These are phyloP conservation scores for Harpagifer antarcticus DNA, from an alignment of 2,797 vertebrate species.

Conservation along the genomic window DNA sequence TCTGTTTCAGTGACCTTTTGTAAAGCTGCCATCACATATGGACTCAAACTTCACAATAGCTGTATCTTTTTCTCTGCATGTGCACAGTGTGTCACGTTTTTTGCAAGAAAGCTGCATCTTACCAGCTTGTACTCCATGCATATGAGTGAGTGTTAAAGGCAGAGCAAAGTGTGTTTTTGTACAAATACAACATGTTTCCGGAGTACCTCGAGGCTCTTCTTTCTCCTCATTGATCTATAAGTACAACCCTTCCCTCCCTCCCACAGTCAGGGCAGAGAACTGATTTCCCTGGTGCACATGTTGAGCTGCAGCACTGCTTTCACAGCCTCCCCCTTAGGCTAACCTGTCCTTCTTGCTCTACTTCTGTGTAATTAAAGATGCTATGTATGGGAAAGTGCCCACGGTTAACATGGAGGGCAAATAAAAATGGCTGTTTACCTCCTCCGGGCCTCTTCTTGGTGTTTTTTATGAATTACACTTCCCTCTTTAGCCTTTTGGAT, in stretches of 20 bases:
- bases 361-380: slow-evolving; percentile 83
- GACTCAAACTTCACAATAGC: slow-evolving; percentile 70
- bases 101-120: slow-evolving; percentile 21
- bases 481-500: slow-evolving; percentile 66
- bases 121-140: slow-evolving; percentile 17
- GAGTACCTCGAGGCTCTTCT: slow-evolving; percentile 68
- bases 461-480: slow-evolving; percentile 70
- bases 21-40: slow-evolving; percentile 70
- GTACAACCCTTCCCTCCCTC: slow-evolving; percentile 73
- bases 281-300: slow-evolving; percentile 81
- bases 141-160: slow-evolving; percentile 32
- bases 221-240: slow-evolving; percentile 81
- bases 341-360: slow-evolving; percentile 80
- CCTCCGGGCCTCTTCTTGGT: slow-evolving; percentile 66
- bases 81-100: slow-evolving; percentile 28
- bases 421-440: slow-evolving; percentile 72
- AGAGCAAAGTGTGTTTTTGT: slow-evolving; percentile 52
- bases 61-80: slow-evolving; percentile 51
- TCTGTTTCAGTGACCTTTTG: slow-evolving; percentile 78
- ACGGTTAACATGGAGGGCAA: slow-evolving; percentile 78
- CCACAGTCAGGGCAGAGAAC: slow-evolving; percentile 74
- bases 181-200: slow-evolving; percentile 62
- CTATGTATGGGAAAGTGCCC: slow-evolving; percentile 79
- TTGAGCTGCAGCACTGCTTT: slow-evolving; percentile 74
- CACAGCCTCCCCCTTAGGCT: slow-evolving; percentile 74